phyloP scores from a whole-genome alignment of 2,797 vertebrate species.

The Sternotherus odoratus region DNA sequence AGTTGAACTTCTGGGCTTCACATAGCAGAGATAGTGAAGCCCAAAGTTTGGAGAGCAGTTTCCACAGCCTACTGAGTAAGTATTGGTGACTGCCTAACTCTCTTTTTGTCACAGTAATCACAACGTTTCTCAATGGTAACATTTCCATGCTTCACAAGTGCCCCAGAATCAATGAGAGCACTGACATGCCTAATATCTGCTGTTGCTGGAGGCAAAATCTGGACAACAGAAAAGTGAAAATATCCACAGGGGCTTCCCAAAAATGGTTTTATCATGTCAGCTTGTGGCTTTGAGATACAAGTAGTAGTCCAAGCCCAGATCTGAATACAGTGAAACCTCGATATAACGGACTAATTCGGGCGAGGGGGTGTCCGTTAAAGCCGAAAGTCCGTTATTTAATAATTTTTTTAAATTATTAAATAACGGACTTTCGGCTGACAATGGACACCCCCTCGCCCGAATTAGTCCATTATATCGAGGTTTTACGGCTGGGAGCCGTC shows the following conservation, averaged over 20 bases:
- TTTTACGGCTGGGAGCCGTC: too few relatives aligned
- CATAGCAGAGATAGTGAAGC: slow-evolving; percentile 5
- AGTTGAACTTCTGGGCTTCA: slow-evolving; percentile 24
- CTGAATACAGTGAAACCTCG: too few relatives aligned
- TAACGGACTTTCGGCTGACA: too few relatives aligned
- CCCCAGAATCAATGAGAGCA: neutral
- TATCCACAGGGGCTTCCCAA: neutral
- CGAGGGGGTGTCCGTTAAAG: too few relatives aligned
- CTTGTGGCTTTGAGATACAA: neutral
- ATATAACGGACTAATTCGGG: too few relatives aligned
- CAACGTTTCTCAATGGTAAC: slow-evolving; percentile 16
- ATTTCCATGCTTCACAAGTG: neutral
- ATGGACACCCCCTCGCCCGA: too few relatives aligned
- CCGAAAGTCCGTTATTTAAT: too few relatives aligned
- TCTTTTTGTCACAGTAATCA: neutral
- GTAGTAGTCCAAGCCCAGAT: neutral
- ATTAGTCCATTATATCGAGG: too few relatives aligned
- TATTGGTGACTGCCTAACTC: neutral
- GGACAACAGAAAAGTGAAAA: neutral
- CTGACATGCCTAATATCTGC: neutral
- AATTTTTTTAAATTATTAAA: too few relatives aligned
- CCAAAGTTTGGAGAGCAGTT: slow-evolving; percentile 45
- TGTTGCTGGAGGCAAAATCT: neutral
- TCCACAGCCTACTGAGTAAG: slow-evolving; percentile 70
- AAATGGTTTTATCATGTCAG: neutral